Evolutionary conservation across 2,113 vertebrate genomes (phyloP), one percentile per base, ranked within the genome.

Genomic region (Tichodroma muraria): DNA sequence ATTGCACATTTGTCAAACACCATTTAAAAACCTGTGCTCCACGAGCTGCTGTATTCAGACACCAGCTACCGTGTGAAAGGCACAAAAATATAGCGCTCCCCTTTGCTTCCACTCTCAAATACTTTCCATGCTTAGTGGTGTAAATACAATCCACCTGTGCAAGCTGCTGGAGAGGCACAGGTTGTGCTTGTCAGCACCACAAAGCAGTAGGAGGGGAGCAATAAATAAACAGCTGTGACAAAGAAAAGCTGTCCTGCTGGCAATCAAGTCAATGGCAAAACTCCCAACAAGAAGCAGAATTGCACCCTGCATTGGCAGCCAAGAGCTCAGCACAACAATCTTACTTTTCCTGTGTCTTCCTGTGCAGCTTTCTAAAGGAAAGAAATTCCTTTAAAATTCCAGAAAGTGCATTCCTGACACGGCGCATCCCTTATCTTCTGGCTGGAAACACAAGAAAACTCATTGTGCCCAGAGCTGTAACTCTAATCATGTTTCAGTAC

Each of bases 61-160:
- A 47, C 4, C 31, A 68, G 20, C 40, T 72, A n/a, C 33, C 2
- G 0, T 0, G 2, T 1, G 3, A 76, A 69, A 69, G 8, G 12
- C n/a, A 57, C 30, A 37, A 8, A 24, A 42, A 19, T 8, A 5
- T 1, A 5, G 1, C 0, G 1, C 9, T 20, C 8, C 3, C 2
- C 1, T 38, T 9, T 9, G 4, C 44, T 47, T 42, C 37, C 27
- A 10, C 42, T 27, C 49, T 66, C 25, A 87, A 72, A 61, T 56
- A 66, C 47, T 61, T 89, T 42, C 42, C 42, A 31, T 18, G 68
- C 13, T 68, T 9, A 11, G 53, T 65, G 63, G 54, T 37, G 25
- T 30, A 71, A 89, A 79, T 44, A 25, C 7, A 91, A 73, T 25
- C 68, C 72, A 95, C 93, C 85, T 82, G 82, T 54, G 64, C 63